Evolutionary conservation across 2,113 vertebrate genomes (phyloP), one percentile per base, ranked within the genome.

Genomic region (Macrotus californicus): DNA sequence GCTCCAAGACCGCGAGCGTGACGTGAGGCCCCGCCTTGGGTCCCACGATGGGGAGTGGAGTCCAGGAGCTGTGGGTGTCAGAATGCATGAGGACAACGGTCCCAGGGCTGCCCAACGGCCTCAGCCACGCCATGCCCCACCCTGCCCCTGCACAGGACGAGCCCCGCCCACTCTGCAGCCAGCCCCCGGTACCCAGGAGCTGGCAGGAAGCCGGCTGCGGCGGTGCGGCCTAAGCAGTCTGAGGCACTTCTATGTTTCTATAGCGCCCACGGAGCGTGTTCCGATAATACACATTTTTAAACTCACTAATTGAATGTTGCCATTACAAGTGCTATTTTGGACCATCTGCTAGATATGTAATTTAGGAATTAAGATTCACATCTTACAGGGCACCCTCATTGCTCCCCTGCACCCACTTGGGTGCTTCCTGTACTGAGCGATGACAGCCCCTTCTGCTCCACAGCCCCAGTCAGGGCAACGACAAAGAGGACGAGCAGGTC

Each of bases 361-460:
- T 98, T 98, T 98, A 97, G 95, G 94, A 98, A 98, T 98, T 97
- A 97, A 77, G 92, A 97, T 96, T 95, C 96, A 94, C 97, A 98
- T 98, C 98, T 98, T 96, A 97, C 87, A 97, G 95, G 90, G 94
- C 48, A 89, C 91, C 88, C 95, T 94, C 94, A 97, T 16, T 66
- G 95, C 77, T 93, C 94, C 91, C 69, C 77, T 77, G 87, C 46
- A 94, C 59, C 76, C 89, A 48, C 73, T 76, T 75, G 92, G 97
- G 83, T 59, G 83, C 87, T 86, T 94, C 69, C 91, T 39, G 48
- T 19, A 41, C 31, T 39, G 43, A 59, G 84, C 4, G 19, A 75
- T 36, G 14, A 18, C 7, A 77, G 18, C 41, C 8, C 84, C 84
- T 14, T 64, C 34, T 12, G 34, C 11, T 8, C n/a, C 22, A 3